Evolutionary conservation across 53 echinoderm and acorn worm genomes (phyloP).

Genomic region (Holothuria leucospilota): DNA sequence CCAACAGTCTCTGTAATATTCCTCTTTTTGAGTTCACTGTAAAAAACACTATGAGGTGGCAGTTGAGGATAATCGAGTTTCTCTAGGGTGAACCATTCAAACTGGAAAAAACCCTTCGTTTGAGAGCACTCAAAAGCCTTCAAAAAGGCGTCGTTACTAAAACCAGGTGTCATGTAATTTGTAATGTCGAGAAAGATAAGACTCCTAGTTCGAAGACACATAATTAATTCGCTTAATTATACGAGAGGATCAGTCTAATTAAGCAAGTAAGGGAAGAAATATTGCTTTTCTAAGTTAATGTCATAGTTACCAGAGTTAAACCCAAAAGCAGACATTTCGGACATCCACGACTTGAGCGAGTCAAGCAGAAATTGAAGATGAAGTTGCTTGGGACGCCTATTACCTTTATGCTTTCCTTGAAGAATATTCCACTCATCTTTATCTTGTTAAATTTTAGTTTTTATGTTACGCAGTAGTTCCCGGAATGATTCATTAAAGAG

Average conservation of each 20-base stretch:
- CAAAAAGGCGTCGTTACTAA: too few species aligned
- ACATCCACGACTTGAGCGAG: too few species aligned
- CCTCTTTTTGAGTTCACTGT: constrained; percentile 32
- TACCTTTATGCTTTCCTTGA: neutral
- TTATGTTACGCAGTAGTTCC: neutral
- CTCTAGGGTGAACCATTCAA: constrained; percentile 48
- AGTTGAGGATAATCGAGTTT: constrained; percentile 39
- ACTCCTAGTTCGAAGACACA: constrained; percentile 9
- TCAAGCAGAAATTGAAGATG: neutral
- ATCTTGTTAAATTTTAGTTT: neutral
- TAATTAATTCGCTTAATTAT: constrained; percentile 33
- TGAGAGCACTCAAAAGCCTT: too few species aligned
- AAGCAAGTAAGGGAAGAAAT: constrained; percentile 3
- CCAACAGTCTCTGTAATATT: constrained; percentile 30
- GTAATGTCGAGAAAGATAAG: constrained; percentile 37
- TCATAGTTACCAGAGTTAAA: constrained; percentile 25
- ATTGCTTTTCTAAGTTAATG: constrained; percentile 23
- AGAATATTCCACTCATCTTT: neutral
- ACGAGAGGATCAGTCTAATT: constrained; percentile 26
- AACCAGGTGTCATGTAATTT: constrained; percentile 45
- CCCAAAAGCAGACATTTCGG: too few species aligned
- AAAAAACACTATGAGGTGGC: constrained; percentile 42
- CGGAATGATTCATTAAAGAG: neutral
- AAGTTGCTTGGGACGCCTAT: neutral
- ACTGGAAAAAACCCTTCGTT: constrained; percentile 52